Evolutionary conservation across 2,888 invertebrate species (phyloP).

Genomic region (Nephrotoma appendiculata): DNA sequence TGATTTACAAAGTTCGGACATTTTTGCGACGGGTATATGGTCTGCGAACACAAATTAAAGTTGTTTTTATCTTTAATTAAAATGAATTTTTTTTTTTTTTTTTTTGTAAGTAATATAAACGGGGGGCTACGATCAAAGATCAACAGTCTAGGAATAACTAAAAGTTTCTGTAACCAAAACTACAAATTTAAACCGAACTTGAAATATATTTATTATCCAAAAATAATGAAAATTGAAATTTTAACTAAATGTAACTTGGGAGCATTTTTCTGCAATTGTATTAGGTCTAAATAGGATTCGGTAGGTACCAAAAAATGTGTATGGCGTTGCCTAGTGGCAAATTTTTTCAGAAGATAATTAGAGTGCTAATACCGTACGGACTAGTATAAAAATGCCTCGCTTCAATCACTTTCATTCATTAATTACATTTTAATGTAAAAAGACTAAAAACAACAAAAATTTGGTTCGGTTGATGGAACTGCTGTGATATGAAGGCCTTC

Average conservation of each 20-base stretch:
- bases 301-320: not conserved
- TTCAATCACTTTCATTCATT: not conserved
- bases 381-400: not conserved
- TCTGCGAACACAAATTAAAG: conserved; percentile 22
- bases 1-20: conserved; percentile 23
- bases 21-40: conserved; percentile 27
- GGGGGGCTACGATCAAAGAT: not conserved
- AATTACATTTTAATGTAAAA: not conserved
- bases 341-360: not conserved
- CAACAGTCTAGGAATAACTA: not conserved
- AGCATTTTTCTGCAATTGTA: too few species aligned
- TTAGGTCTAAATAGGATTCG: not conserved
- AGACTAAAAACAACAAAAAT: not conserved
- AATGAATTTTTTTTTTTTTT: not conserved
- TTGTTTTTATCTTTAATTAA: not conserved
- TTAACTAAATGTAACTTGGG: too few species aligned
- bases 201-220: too few species aligned
- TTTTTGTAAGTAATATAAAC: not conserved
- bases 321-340: not conserved
- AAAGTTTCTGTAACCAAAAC: too few species aligned
- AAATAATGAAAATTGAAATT: too few species aligned
- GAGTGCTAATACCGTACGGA: not conserved
- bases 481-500: not conserved
- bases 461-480: not conserved
- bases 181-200: not conserved